Base-by-base conservation (phyloP, 2,888 invertebrate species). In the Eucriotettix oculatus region DNA sequence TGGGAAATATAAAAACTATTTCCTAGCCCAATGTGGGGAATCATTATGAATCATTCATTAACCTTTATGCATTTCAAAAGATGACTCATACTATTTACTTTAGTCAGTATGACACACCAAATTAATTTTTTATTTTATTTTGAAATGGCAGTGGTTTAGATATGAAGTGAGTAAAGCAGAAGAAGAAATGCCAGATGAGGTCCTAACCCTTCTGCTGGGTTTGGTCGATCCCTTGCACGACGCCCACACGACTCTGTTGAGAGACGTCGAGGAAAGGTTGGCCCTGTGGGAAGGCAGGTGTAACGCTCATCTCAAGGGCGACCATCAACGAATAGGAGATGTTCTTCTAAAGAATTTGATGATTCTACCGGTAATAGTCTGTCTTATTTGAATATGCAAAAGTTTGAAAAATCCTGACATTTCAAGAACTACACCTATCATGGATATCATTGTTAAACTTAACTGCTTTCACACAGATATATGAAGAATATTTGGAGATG, bases 171-270 rank as follows among this genome's bases (percentile, higher is more conserved):
- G 79, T 42, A 76, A 79, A 59, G 83, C 83, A 65, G 77, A 80
- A 54, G 75, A 72, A 61, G 78, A 80, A 63, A 74, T 81, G 68
- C 79, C 81, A n/a, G 80, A 80, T 57, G 80, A 82, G 66, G 76
- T 81, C 61, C 68, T 75, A 11, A 76, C 81, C 42, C 76, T 82
- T 43, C 70, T 84, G 44, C 76, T 84, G 64, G 75, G 76, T 12
- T 69, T 83, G 61, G 76, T 86, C 61, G 81, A 84, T 62, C 86
- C 91, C 58, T 78, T 95, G 64, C 88, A 89, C 59, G 84, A 90
- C 70, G 87, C 86, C 66, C 93, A 93, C 68, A 86, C 85, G 58
- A 81, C 81, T 42, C 82, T 94, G 65, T 80, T 95, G 65, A 79
- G 87, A 72, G 87, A 88, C 73, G 75, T 90, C 69, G 86, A 93